Percentiles rank a stretch among this genome's conserved stretches.
Evolutionary conservation across 1,140 invertebrate species (phyloP).

Genomic region (Papilio aristodemus): DNA sequence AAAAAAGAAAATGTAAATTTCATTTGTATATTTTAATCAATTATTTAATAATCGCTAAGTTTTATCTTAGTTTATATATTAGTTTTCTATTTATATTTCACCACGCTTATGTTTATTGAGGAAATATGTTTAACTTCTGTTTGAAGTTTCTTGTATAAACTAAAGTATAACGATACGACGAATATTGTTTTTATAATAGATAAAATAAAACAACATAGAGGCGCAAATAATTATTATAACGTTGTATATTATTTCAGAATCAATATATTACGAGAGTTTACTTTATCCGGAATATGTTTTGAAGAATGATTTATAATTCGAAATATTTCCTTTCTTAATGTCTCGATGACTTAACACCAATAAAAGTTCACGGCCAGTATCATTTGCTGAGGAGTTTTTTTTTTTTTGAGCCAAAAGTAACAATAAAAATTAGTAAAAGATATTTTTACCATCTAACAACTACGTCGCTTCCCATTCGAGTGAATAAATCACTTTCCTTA

Average conservation of each 20-base stretch:
- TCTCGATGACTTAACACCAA: not conserved
- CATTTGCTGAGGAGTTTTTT: too few species aligned
- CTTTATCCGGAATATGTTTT: not conserved
- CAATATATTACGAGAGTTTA: not conserved
- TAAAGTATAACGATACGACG: not conserved
- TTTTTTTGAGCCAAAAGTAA: too few species aligned
- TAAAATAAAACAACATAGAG: not conserved
- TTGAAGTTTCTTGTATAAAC: constrained; percentile 4
- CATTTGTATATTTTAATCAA: not conserved
- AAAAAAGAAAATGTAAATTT: too few species aligned
- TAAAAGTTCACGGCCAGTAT: not conserved
- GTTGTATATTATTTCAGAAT: not conserved
- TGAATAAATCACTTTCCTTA: not conserved
- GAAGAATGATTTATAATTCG: not conserved
- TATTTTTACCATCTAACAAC: too few species aligned
- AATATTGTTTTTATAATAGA: constrained; percentile 11
- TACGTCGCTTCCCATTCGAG: too few species aligned
- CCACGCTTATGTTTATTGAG: not conserved
- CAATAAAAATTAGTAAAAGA: too few species aligned
- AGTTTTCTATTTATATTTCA: not conserved
- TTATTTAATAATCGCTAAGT: not conserved
- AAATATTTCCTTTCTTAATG: not conserved
- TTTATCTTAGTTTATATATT: not conserved
- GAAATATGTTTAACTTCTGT: constrained; percentile 4
- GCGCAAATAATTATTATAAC: not conserved